Percentiles rank a stretch among this genome's conserved stretches.
phyloP scores from a whole-genome alignment of 2,797 vertebrate species.

The Syndactyla subalaris region DNA sequence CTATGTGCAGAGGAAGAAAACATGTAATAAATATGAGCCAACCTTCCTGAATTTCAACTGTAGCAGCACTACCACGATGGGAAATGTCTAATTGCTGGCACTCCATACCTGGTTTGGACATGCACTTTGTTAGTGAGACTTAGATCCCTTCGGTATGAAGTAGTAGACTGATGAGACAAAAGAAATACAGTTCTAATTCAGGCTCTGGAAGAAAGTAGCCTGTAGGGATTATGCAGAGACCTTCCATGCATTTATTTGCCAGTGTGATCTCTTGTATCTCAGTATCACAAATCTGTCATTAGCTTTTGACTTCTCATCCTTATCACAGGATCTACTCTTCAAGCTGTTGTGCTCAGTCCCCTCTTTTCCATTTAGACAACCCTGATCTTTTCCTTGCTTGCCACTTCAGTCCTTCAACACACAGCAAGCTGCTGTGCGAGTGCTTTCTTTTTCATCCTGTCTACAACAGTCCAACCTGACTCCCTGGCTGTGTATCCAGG shows the following conservation, averaged over 20 bases:
- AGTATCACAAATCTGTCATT: neutral
- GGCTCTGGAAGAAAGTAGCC: neutral
- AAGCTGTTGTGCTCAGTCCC: neutral
- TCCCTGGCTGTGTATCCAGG: neutral
- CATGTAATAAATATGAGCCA: neutral
- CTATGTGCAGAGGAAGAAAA: neutral
- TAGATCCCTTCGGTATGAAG: neutral
- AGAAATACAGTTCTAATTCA: neutral
- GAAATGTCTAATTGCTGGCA: neutral
- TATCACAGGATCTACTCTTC: neutral
- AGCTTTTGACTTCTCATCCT: neutral
- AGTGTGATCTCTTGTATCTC: neutral
- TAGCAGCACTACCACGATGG: neutral
- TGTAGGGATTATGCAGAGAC: neutral
- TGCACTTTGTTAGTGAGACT: neutral
- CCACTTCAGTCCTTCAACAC: neutral
- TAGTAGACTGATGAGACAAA: neutral
- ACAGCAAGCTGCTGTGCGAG: neutral
- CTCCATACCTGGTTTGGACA: neutral
- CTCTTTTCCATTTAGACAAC: neutral
- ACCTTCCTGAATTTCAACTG: neutral
- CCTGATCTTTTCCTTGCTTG: neutral
- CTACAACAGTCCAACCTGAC: neutral
- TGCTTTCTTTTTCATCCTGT: neutral
- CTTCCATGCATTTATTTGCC: neutral